phyloP scores from a whole-genome alignment of 2,888 invertebrate species.

The Fragum sueziense region DNA sequence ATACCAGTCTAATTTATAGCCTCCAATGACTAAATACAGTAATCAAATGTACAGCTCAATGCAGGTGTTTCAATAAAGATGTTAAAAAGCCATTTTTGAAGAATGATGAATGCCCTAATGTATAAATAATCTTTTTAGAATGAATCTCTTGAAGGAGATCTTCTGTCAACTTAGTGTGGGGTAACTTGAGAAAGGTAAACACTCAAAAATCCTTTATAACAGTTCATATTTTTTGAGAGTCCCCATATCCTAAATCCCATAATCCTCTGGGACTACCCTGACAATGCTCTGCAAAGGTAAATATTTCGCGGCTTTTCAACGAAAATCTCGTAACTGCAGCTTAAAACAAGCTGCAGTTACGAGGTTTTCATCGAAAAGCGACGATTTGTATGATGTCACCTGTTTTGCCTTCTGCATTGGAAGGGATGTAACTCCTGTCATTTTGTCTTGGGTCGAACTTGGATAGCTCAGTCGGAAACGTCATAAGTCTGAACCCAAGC shows the following conservation, averaged over 20 bases:
- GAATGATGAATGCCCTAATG: constrained; percentile 9
- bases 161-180: constrained; percentile 17
- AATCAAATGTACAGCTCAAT: no score
- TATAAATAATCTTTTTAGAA: constrained; percentile 18
- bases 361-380: no score
- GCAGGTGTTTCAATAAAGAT: background rate
- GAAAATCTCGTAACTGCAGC: no score
- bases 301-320: background rate
- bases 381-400: no score
- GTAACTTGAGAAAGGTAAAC: constrained; percentile 12
- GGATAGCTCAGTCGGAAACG: no score
- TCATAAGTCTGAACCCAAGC: no score
- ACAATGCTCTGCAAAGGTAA: background rate
- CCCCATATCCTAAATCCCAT: background rate
- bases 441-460: no score
- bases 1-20: no score
- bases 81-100: background rate
- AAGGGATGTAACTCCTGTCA: no score
- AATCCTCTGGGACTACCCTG: background rate
- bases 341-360: no score
- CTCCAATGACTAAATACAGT: no score
- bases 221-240: background rate
- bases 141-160: constrained; percentile 6
- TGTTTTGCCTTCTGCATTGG: no score
- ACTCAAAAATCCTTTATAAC: background rate